Evolutionary conservation across 2,797 vertebrate genomes (phyloP), one percentile per base, ranked within the genome.

Genomic region (Mormyrus proboscirostris): DNA sequence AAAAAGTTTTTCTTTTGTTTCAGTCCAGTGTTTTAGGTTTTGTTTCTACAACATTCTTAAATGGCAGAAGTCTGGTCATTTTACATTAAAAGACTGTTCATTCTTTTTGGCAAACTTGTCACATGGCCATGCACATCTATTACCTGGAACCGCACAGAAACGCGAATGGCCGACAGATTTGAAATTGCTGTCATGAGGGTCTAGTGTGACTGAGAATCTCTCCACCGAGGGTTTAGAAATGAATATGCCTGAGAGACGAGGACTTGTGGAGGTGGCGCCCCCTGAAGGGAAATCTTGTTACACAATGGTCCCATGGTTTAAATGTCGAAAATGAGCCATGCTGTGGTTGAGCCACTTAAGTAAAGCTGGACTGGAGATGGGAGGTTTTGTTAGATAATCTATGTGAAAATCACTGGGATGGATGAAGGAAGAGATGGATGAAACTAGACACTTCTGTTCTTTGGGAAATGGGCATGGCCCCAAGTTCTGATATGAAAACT

Each of bases 201-300:
- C 47, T 79, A n/a, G 38, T 79, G 38, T 19, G 16, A 79, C 41
- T 79, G 73, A 82, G 33, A 38, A 57, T 86, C 25, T 55, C 22
- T 29, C 33, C 51, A 14, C 14, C 12, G 6, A 29, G n/a, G 73
- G 90, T 89, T 90, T 90, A 90, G 91, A 87, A 90, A 90, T 92
- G 92, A 92, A 89, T 33, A 92, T 82, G 41, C n/a, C 83, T 92
- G 89, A 90, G 82, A 90, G 62, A 89, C 88, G 91, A 6, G 90
- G 90, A 91, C 91, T 89, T 90, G 90, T 91, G 93, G 92, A 91
- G 92, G 91, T 90, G 90, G 86, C 91, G 91, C 90, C 89, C 87
- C 87, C 92, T 95, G 94, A 95, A 95, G 92, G 95, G 92, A 94
- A 50, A 94, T 95, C 90, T 91, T 90, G 93, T 91, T 94, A 93